phyloP scores from a whole-genome alignment of 2,797 vertebrate genomes.

The Smutsia temminckii region DNA sequence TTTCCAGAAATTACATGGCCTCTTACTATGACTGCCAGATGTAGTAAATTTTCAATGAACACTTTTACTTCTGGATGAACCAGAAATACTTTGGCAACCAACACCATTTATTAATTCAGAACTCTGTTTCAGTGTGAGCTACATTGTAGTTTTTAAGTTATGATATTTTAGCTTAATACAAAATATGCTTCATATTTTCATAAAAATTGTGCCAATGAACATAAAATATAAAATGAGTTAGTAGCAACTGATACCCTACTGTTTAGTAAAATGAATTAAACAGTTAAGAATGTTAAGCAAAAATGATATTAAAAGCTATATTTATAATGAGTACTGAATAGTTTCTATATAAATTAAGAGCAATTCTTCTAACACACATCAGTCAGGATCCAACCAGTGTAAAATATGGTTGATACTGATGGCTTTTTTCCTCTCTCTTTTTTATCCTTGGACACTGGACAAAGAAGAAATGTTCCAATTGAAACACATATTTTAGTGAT shows the following conservation, averaged over 20 bases:
- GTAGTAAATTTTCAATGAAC: slow-evolving; percentile 50
- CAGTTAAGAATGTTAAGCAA: slow-evolving; percentile 4
- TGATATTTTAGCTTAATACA: slow-evolving; percentile 30
- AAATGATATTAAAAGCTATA: not conserved
- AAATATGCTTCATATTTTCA: slow-evolving; percentile 26
- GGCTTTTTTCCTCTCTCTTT: not conserved
- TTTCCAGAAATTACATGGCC: slow-evolving; percentile 19
- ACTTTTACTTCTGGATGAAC: slow-evolving; percentile 15
- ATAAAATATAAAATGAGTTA: slow-evolving; percentile 25
- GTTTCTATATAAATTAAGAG: slow-evolving; percentile 9
- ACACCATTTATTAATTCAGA: slow-evolving; percentile 28
- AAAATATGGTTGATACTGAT: not conserved
- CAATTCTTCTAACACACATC: not conserved
- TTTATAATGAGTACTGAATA: not conserved
- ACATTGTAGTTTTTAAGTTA: not conserved
- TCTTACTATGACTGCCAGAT: slow-evolving; percentile 27
- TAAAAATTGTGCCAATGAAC: not conserved
- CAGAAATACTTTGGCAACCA: slow-evolving; percentile 47
- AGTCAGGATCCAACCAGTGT: not conserved
- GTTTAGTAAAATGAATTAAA: slow-evolving; percentile 19
- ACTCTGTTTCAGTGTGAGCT: slow-evolving; percentile 25
- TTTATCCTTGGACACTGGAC: not conserved
- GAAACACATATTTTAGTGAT: not conserved
- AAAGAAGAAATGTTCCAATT: not conserved
- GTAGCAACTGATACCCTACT: not conserved